Evolutionary conservation across 2,797 vertebrate genomes (phyloP), one percentile per base, ranked within the genome.

Genomic region (Enteromius paludinosus): DNA sequence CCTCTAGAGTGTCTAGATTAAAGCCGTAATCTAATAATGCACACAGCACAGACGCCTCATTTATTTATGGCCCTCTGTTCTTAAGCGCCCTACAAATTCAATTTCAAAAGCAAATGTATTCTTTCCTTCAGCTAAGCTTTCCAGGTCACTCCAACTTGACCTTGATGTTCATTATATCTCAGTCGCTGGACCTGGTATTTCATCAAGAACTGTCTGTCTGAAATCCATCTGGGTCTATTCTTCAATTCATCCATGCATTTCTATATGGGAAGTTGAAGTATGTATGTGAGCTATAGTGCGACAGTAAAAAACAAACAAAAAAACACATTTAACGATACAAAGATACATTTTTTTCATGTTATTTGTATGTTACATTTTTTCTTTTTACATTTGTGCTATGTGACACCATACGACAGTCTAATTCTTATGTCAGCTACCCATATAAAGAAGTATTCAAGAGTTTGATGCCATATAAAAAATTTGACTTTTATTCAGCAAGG

Each of bases 11-110:
- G 89, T 88, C 88, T 90, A 28, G 59, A 77, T 64, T 62, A 64
- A 41, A 49, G 88, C 89, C 35, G 54, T 92, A 93, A 95, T 88
- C 84, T 83, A 90, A 95, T 94, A 87, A 92, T 71, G 69, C 77
- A 70, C 85, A 84, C 79, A 82, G 88, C 69, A 56, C 80, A 90
- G 90, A 93, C 87, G 89, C 3, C 23, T 86, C 90, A 59, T 69
- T 45, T 43, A 73, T 83, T 84, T 84, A 73, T 41, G 68, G 54
- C 75, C 20, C 74, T 66, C 66, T 68, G n/a, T 59, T 61, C 62
- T 35, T 47, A 65, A 82, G 54, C 38, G 47, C 47, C 79, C 56
- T 52, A 45, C 64, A 83, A 84, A 87, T 83, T 78, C 28, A 80
- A 85, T 85, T 80, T 82, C 28, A 65, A 71, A 81, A 72, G 43